Evolutionary conservation across 2,113 vertebrate species (phyloP), one percentile per base, ranked within the genome.

Genomic region (Dromaius novaehollandiae): DNA sequence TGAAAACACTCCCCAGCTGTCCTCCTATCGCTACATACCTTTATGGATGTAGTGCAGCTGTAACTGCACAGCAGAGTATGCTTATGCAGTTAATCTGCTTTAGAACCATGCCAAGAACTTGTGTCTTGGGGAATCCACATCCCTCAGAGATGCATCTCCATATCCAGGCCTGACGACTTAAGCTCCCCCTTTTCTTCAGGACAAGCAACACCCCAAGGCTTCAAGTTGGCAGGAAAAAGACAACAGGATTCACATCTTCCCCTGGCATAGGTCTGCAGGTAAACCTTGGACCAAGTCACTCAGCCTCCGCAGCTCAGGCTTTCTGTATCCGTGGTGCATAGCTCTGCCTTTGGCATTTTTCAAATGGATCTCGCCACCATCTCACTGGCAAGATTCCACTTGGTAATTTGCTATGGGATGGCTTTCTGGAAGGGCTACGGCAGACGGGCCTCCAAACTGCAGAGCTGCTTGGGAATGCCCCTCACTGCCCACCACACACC

Each of bases 221-320:
- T 80, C 0, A 0, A 69, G 44, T 4, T 48, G 19, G 18, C 32
- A 69, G 36, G 50, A 36, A 7, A 42, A 15, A 65, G 13, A 26
- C 26, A 68, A 34, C 2, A 24, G 20, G 50, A 40, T 9, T 68
- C 11, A 38, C 0, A 0, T 20, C 6, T 26, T 82, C 22, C 32
- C 56, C 48, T 65, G 28, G 22, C 24, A 82, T 11, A 6, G 55
- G 21, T 56, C 16, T 56, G 28, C 71, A 28, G 13, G 8, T 28
- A 90, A 76, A 64, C 7, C 20, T 11, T 9, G 20, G 13, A 80
- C 7, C 24, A 55, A 6, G 28, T 50, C 21, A 46, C 19, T 16
- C 42, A 21, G 9, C 64, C 15, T 85, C 28, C 61, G 44, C 58
- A 90, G n/a, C 28, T n/a, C 3, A 1, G 13, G 24, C n/a, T 61